Conservation (phyloP, 92 coral and sea anemone genomes). For the Zoanthus solanderi region DNA sequence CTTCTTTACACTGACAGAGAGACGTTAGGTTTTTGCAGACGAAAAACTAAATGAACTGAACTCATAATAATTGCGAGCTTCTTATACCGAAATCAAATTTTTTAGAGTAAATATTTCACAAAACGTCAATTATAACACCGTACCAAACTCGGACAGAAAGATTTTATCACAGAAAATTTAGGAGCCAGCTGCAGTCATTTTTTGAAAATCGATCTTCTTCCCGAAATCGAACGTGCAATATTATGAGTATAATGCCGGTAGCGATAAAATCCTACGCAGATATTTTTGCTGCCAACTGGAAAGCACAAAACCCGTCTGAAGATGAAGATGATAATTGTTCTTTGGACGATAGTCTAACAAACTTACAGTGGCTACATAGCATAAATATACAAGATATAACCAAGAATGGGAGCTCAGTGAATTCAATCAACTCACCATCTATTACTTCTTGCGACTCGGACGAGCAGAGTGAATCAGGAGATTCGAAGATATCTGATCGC, state of each 20-base stretch:
- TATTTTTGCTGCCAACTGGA: conserved; percentile 98
- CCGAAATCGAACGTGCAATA: conserved; percentile 37
- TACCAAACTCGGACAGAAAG: conserved; percentile 26
- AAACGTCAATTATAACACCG: conserved; percentile 4
- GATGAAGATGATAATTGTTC: conserved; percentile 74
- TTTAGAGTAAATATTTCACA: background rate
- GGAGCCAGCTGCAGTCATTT: conserved; percentile 7
- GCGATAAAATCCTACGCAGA: conserved; percentile 91
- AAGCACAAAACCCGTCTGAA: conserved; percentile 82
- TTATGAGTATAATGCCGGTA: conserved; percentile 82
- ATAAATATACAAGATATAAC: conserved; percentile 92
- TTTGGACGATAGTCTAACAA: conserved; percentile 94
- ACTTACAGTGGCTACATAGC: conserved; percentile 93
- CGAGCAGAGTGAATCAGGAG: conserved; percentile 82
- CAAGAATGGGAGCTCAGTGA: conserved; percentile 56
- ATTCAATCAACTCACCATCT: conserved; percentile 67
- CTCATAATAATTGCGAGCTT: background rate
- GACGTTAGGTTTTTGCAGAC: background rate
- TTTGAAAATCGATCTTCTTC: conserved; percentile 12
- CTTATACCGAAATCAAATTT: background rate
- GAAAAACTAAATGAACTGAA: conserved; percentile 9
- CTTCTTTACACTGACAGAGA: background rate
- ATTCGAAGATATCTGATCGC: conserved; percentile 75
- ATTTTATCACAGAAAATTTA: background rate
- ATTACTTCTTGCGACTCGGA: conserved; percentile 81